phyloP scores from a whole-genome alignment of 1,140 invertebrate species.

The Euura saliciscinereae region DNA sequence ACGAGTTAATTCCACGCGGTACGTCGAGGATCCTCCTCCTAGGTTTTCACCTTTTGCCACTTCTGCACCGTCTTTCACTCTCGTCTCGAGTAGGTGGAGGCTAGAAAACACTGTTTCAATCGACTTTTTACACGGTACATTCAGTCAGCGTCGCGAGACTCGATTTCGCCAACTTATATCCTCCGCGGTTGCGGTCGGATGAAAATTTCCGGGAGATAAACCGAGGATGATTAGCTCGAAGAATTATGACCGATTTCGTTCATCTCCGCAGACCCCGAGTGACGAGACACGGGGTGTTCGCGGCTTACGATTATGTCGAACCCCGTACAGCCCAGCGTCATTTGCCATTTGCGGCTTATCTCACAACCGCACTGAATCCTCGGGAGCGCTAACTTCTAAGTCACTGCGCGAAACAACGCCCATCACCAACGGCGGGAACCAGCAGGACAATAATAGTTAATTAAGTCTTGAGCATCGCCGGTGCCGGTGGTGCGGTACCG shows the following conservation, averaged over 20 bases:
- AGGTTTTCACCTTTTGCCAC: conserved; percentile 1
- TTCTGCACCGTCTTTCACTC: not conserved
- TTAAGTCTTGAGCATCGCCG: not conserved
- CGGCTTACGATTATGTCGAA: not conserved
- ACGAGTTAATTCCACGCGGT: not conserved
- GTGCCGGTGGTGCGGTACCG: not conserved
- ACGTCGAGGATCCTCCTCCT: not conserved
- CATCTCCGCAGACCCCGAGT: not conserved
- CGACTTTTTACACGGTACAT: not conserved
- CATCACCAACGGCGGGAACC: not conserved
- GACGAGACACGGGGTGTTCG: too few species aligned
- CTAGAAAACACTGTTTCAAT: conserved; percentile 2
- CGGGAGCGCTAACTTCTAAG: not conserved
- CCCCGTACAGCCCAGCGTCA: not conserved
- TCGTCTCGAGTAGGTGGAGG: not conserved
- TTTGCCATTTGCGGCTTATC: not conserved
- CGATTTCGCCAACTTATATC: not conserved
- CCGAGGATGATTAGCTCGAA: not conserved
- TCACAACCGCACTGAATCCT: not conserved
- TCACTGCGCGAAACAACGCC: not conserved
- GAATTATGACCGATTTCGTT: not conserved
- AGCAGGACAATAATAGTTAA: not conserved
- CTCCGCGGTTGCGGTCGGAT: not conserved
- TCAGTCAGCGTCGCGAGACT: not conserved
- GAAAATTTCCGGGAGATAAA: not conserved